Base-by-base conservation (phyloP, 2,113 vertebrate genomes). In the Corythornis cristatus region DNA sequence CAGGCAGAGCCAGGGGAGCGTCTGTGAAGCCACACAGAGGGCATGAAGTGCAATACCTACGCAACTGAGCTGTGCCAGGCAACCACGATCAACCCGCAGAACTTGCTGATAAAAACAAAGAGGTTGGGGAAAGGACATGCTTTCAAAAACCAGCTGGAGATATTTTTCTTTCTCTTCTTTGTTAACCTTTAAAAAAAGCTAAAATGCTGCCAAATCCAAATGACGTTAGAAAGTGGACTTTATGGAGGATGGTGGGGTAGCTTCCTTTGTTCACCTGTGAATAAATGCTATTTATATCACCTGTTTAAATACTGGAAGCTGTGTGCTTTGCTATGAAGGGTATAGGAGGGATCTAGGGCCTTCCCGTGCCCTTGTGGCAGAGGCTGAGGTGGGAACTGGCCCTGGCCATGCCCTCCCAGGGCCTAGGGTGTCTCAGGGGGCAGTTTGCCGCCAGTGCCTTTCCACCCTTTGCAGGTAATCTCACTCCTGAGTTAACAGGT, bases 201-300 rank as follows among this genome's bases (percentile, higher is more conserved):
- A 54, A 83, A 74, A 2, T 16, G 0, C 0, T 40, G 56, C 61
- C 26, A 72, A 90, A 92, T 67, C 71, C 61, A 43, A 72, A 31
- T 88, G 66, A 43, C 1, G 3, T 64, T 68, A 56, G 75, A 72
- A 67, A 56, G 18, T 43, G 45, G 48, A 64, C 54, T 79, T 75
- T 2, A 17, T 8, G 26, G 19, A 33, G 58, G 56, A 67, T 7
- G n/a, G 12, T 20, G 25, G 28, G 50, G 31, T 22, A 68, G 31
- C 33, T 75, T 66, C 53, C 75, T 85, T 95, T 93, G 58, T 83
- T 90, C 89, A 31, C 54, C 35, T 68, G 28, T 75, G 15, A 51
- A n/a, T 31, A 82, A 84, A 53, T 15, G 16, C 35, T 14, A 37
- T 51, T 81, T 81, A 12, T 73, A 46, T 5, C 70, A 94, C 42